Percentiles rank a stretch among this genome's conserved stretches.
Conservation (phyloP, 1,140 invertebrate genomes). For the Trinorchestia longiramus region DNA sequence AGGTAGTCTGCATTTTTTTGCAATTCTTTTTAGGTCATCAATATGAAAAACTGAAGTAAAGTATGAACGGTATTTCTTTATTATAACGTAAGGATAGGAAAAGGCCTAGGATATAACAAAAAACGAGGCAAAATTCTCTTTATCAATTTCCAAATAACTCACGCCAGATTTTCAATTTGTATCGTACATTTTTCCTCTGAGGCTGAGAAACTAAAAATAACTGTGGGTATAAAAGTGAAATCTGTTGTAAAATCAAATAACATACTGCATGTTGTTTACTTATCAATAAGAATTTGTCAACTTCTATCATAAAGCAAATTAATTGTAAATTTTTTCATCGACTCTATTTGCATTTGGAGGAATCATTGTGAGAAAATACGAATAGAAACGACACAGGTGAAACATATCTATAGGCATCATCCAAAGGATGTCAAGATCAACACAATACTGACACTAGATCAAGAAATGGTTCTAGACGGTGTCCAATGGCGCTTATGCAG, state of each 20-base stretch:
- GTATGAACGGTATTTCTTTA: neutral
- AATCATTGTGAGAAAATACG: neutral
- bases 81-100: neutral
- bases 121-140: neutral
- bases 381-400: neutral
- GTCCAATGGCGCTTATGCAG: neutral
- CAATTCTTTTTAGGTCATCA: neutral
- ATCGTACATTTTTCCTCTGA: neutral
- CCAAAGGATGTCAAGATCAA: neutral
- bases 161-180: neutral
- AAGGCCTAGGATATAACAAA: neutral
- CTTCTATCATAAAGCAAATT: neutral
- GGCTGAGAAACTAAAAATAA: neutral
- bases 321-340: neutral
- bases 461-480: neutral
- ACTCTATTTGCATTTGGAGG: neutral
- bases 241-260: neutral
- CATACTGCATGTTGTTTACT: neutral
- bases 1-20: neutral
- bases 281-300: neutral
- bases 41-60: neutral
- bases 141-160: neutral
- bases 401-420: neutral
- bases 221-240: neutral
- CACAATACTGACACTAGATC: neutral